Conservation (phyloP, 2,888 invertebrate genomes). For the Aphidius colemani region DNA sequence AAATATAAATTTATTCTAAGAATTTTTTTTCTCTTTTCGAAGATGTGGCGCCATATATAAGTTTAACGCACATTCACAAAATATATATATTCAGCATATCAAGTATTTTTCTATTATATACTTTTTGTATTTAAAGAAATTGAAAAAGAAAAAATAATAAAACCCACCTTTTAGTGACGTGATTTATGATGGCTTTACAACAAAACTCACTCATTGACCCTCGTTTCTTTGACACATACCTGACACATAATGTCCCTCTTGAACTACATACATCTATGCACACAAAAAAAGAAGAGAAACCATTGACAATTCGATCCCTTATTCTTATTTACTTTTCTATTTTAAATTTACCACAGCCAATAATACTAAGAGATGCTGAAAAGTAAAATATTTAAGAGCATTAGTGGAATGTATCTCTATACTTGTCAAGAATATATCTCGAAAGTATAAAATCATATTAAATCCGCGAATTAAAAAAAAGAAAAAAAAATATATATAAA, state of each 20-base stretch:
- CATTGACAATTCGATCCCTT: background rate
- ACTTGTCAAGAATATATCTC: too few species aligned
- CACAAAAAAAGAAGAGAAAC: constrained; percentile 1
- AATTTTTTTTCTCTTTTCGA: too few species aligned
- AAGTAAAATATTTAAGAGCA: too few species aligned
- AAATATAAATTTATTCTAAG: too few species aligned
- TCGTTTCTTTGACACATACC: constrained; percentile 8
- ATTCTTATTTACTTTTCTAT: too few species aligned
- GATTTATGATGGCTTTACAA: constrained; percentile 15
- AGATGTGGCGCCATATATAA: too few species aligned
- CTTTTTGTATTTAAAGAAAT: background rate
- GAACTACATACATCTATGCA: constrained; percentile 11
- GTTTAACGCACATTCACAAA: too few species aligned
- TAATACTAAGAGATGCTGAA: background rate
- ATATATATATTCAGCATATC: too few species aligned
- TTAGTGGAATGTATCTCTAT: too few species aligned
- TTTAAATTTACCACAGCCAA: background rate
- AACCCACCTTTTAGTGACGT: background rate
- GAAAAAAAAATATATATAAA: background rate
- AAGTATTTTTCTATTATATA: too few species aligned
- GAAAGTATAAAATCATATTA: too few species aligned
- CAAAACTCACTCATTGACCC: constrained; percentile 5
- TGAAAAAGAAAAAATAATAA: background rate
- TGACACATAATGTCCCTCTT: constrained; percentile 14
- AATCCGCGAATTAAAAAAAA: too few species aligned